A percentile compares a stretch with the other conserved stretches of the same genome.
phyloP scores from a whole-genome alignment of 2,797 vertebrate species.

The Poeciliopsis presidionis region DNA sequence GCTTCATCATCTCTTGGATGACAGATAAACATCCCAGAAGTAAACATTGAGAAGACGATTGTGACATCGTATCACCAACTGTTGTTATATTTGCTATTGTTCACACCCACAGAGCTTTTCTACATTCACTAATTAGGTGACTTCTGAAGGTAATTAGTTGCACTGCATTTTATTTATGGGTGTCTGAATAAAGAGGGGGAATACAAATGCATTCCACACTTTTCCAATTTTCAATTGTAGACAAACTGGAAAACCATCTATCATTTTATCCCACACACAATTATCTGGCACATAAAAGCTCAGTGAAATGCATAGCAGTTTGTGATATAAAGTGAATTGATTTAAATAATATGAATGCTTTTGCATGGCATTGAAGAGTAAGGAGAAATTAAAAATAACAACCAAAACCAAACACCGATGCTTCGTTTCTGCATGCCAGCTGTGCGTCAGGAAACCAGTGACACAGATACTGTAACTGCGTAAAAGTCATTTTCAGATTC shows the following conservation, averaged over 20 bases:
- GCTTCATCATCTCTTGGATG: not conserved
- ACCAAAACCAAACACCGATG: not conserved
- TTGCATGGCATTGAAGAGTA: not conserved
- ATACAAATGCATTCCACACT: not conserved
- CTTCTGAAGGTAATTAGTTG: not conserved
- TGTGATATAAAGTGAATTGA: not conserved
- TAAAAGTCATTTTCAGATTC: not conserved
- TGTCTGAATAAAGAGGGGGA: not conserved
- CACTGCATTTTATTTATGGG: not conserved
- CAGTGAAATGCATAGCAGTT: not conserved
- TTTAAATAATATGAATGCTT: not conserved
- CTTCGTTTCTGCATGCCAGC: not conserved
- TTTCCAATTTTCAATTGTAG: not conserved
- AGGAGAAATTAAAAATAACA: not conserved
- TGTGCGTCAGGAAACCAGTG: not conserved
- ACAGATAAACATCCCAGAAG: not conserved
- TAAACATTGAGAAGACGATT: not conserved
- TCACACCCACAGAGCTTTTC: no score
- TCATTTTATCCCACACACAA: not conserved
- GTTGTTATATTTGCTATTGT: no score
- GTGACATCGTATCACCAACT: no score
- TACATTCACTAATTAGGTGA: not conserved
- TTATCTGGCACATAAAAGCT: not conserved
- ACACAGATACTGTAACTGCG: conserved; percentile 6
- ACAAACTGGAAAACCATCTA: not conserved